Evolutionary conservation across 2,888 invertebrate genomes (phyloP).

Genomic region (Oxystoma pomonae): DNA sequence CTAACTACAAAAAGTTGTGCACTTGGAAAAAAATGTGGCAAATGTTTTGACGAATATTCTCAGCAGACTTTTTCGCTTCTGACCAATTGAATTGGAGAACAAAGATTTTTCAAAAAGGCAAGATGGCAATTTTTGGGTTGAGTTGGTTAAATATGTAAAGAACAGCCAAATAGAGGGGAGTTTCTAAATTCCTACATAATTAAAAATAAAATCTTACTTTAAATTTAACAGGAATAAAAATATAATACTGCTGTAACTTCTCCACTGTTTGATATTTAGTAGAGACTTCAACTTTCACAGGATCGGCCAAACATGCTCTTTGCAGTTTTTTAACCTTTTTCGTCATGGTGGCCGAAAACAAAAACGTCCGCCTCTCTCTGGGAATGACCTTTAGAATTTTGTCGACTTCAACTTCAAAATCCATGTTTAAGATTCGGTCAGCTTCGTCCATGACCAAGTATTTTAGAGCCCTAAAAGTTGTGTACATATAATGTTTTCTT

Average conservation of each 20-base stretch:
- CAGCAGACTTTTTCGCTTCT: too few species aligned
- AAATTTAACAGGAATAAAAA: constrained; percentile 93
- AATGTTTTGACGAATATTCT: too few species aligned
- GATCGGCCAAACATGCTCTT: constrained; percentile 88
- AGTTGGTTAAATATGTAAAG: too few species aligned
- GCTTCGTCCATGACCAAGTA: constrained; percentile 96
- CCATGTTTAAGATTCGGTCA: constrained; percentile 97
- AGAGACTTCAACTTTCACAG: constrained; percentile 93
- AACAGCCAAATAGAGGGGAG: too few species aligned
- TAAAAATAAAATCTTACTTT: too few species aligned
- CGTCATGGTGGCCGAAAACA: constrained; percentile 99
- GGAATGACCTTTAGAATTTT: constrained; percentile 93
- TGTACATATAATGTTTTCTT: too few species aligned
- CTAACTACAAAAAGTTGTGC: too few species aligned
- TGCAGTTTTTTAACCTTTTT: constrained; percentile 95
- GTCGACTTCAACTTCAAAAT: constrained; percentile 96
- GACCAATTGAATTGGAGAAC: too few species aligned
- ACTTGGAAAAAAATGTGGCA: too few species aligned
- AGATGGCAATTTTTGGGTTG: too few species aligned
- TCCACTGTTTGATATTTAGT: constrained; percentile 98
- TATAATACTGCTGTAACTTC: constrained; percentile 88
- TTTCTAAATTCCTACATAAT: too few species aligned
- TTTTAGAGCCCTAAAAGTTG: constrained; percentile 33
- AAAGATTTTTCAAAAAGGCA: too few species aligned
- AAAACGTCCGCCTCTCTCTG: constrained; percentile 81